Evolutionary conservation across 1,140 invertebrate genomes (phyloP).

Genomic region (Hyles euphorbiae): DNA sequence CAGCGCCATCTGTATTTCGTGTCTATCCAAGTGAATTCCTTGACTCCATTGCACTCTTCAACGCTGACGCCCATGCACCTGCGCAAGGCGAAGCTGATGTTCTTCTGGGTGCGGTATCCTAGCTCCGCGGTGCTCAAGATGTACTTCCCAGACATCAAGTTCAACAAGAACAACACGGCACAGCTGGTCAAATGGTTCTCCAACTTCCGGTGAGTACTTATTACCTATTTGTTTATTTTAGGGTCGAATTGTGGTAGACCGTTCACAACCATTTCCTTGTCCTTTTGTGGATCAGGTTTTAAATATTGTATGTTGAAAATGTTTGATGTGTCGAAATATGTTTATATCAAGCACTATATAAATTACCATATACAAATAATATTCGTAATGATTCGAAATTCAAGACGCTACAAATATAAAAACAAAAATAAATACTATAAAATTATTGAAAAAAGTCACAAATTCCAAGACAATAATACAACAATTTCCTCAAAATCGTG

Average conservation of each 20-base stretch:
- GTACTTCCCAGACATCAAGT: constrained; percentile 99
- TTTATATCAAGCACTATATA: too few species aligned
- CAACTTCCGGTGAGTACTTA: constrained; percentile 94
- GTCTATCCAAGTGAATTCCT: constrained; percentile 69
- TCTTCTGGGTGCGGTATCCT: constrained; percentile 99
- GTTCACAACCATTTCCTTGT: too few species aligned
- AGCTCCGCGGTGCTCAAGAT: constrained; percentile 98
- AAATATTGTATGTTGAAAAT: too few species aligned
- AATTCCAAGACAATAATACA: neutral
- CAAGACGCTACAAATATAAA: too few species aligned
- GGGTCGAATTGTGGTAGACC: too few species aligned
- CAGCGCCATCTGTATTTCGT: neutral
- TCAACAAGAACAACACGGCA: constrained; percentile 99
- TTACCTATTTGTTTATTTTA: constrained; percentile 3
- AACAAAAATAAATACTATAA: neutral
- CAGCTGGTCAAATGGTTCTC: constrained; percentile 99
- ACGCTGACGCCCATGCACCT: constrained; percentile 99
- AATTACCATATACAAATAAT: too few species aligned
- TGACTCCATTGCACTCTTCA: constrained; percentile 91
- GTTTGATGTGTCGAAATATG: too few species aligned
- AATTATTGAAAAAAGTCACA: neutral
- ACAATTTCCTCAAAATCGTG: constrained; percentile 3
- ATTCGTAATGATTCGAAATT: too few species aligned
- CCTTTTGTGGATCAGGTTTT: too few species aligned
- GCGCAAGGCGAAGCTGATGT: constrained; percentile 99